Evolutionary conservation across 2,797 vertebrate species (phyloP).

Genomic region (Lophura swinhoii): DNA sequence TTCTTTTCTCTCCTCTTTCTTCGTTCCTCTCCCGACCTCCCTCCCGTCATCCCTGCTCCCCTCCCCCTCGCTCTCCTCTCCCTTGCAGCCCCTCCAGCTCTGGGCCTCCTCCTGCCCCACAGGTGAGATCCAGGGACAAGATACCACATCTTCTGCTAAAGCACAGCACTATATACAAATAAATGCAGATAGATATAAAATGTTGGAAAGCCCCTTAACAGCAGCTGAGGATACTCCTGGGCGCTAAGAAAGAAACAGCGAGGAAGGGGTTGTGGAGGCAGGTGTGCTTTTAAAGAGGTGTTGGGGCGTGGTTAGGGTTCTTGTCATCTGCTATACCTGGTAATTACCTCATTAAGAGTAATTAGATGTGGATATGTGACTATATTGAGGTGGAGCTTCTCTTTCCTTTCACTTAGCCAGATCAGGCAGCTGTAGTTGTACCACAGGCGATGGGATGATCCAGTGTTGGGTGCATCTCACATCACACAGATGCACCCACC

Average conservation of each 20-base stretch:
- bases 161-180: neutral
- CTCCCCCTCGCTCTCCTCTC: slow-evolving; percentile 78
- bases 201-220: neutral
- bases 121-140: slow-evolving; percentile 47
- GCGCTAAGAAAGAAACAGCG: neutral
- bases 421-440: neutral
- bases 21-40: slow-evolving; percentile 84
- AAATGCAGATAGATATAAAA: neutral
- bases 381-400: neutral
- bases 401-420: neutral
- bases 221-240: neutral
- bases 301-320: neutral
- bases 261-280: neutral
- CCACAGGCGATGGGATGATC: neutral
- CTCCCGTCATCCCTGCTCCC: slow-evolving; percentile 79
- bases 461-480: rapidly evolving
- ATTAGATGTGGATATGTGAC: neutral
- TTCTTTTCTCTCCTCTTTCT: slow-evolving; percentile 85
- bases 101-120: slow-evolving; percentile 29
- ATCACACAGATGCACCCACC: neutral
- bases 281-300: slow-evolving; percentile 29
- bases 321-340: neutral
- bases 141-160: slow-evolving; percentile 5
- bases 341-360: slow-evolving; percentile 22
- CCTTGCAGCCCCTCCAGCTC: slow-evolving; percentile 51